Conservation (phyloP, 2,797 vertebrate genomes). For the Chloroceryle inda region DNA sequence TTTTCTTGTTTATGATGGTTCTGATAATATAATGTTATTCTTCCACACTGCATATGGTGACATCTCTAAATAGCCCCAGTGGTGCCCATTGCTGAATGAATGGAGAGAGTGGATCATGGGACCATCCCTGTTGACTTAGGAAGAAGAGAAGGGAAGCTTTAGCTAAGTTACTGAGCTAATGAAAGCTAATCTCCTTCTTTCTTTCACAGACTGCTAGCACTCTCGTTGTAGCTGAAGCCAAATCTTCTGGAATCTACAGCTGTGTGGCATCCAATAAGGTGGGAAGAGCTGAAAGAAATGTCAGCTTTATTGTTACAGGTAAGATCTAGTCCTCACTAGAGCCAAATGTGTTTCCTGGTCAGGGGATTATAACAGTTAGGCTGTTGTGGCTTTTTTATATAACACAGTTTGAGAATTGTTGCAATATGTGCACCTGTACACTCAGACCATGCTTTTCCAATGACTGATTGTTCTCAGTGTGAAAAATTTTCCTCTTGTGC, state of each 20-base stretch:
- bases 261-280: constrained; percentile 91
- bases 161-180: not conserved
- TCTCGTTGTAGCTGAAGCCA: constrained; percentile 89
- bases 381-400: not conserved
- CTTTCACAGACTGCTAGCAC: constrained; percentile 89
- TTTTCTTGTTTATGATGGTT: constrained; percentile 49
- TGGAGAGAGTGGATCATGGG: constrained; percentile 54
- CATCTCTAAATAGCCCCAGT: constrained; percentile 36
- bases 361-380: not conserved
- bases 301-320: constrained; percentile 95
- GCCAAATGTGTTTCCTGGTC: not conserved
- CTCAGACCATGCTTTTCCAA: not conserved
- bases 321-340: constrained; percentile 37
- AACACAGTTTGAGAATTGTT: not conserved
- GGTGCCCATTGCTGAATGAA: constrained; percentile 22
- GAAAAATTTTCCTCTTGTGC: not conserved
- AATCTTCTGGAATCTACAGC: constrained; percentile 91
- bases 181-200: constrained; percentile 60
- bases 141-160: not conserved
- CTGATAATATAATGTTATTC: constrained; percentile 68
- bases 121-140: not conserved
- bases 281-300: constrained; percentile 86
- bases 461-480: not conserved
- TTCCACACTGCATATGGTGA: not conserved
- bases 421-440: not conserved